Percentiles rank a stretch among this genome's conserved stretches.
These are phyloP conservation scores for Anastrepha ludens DNA, from an alignment of 1,140 invertebrate genomes.

Conservation along the genomic window DNA sequence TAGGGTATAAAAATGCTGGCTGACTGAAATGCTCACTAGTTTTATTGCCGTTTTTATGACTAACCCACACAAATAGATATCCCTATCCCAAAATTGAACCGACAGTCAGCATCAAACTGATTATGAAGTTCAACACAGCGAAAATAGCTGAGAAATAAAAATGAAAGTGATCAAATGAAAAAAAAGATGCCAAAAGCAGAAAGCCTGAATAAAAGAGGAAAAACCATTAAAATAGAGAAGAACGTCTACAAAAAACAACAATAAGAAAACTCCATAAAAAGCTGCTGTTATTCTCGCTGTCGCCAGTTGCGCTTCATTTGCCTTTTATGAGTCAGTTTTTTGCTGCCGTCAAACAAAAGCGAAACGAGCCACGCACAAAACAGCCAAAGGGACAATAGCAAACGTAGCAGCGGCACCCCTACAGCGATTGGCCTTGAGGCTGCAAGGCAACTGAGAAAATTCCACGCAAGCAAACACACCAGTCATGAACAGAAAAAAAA, in stretches of 20 bases:
- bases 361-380: slow-evolving; percentile 47
- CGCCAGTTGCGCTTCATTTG: slow-evolving; percentile 70
- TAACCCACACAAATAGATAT: neutral
- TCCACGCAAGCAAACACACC: neutral
- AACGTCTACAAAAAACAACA: neutral
- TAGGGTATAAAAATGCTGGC: no score
- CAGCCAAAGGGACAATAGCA: neutral
- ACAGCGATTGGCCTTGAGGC: neutral
- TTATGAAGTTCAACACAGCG: neutral
- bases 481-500: neutral
- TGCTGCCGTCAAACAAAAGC: slow-evolving; percentile 52
- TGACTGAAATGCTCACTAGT: no score
- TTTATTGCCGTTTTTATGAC: no score
- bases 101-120: neutral
- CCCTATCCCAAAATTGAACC: neutral
- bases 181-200: neutral
- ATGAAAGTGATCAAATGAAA: neutral
- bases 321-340: slow-evolving; percentile 68
- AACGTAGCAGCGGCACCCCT: neutral
- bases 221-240: neutral
- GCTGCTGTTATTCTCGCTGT: neutral
- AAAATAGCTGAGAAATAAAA: slow-evolving; percentile 1
- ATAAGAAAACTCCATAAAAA: neutral
- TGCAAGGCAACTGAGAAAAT: neutral
- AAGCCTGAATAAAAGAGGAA: neutral